Evolutionary conservation across 2,797 vertebrate genomes (phyloP).

Genomic region (Netta rufina): DNA sequence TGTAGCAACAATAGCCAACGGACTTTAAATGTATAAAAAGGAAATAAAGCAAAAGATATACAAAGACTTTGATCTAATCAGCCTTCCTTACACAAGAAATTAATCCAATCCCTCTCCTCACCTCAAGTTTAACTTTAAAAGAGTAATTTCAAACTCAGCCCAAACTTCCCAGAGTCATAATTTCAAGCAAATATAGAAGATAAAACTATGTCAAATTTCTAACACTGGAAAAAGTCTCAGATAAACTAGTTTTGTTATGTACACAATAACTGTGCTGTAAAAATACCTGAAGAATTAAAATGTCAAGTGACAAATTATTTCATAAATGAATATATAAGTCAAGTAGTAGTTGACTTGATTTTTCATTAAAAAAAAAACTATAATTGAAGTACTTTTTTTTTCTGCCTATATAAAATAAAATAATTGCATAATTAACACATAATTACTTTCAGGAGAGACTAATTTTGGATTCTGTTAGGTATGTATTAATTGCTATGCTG

Average conservation of each 20-base stretch:
- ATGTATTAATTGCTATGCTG: slow-evolving; percentile 7
- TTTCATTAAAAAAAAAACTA: neutral
- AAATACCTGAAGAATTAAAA: slow-evolving; percentile 48
- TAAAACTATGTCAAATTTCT: neutral
- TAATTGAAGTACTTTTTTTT: slow-evolving; percentile 64
- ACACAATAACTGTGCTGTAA: slow-evolving; percentile 34
- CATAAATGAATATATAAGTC: slow-evolving; percentile 70
- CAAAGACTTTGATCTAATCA: neutral
- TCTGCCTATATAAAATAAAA: slow-evolving; percentile 71
- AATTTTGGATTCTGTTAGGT: slow-evolving; percentile 62
- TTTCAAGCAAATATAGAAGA: neutral
- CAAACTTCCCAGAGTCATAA: neutral
- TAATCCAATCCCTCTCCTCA: neutral
- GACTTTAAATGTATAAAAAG: neutral
- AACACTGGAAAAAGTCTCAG: neutral
- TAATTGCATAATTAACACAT: slow-evolving; percentile 73
- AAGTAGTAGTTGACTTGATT: slow-evolving; percentile 71
- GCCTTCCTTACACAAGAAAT: neutral
- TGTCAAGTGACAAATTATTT: slow-evolving; percentile 73
- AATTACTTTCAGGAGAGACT: slow-evolving; percentile 66
- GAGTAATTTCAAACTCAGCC: neutral
- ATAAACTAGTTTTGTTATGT: neutral
- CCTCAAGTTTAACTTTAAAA: neutral
- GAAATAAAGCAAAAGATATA: neutral
- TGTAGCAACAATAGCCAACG: neutral